Evolutionary conservation across 2,888 invertebrate genomes (phyloP), one percentile per base, ranked within the genome.

Genomic region (Antitype chi): DNA sequence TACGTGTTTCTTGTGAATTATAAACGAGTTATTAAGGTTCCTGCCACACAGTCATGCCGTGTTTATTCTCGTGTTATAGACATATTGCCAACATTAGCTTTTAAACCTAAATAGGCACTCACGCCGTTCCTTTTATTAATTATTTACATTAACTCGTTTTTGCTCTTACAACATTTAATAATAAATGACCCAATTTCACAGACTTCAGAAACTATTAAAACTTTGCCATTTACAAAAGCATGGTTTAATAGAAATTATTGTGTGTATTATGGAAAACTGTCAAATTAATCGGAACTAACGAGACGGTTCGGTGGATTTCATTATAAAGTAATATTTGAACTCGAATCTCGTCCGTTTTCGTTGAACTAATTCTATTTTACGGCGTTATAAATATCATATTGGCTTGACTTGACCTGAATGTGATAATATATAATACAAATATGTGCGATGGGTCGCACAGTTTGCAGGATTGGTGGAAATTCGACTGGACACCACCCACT

Each of bases 1-100:
- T 69, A 70, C 64, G 71, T 78, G 73, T 76, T 83, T 74, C 73
- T 87, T 85, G 78, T 84, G 57, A 86, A 86, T 78, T 80, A 81
- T 76, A 74, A 80, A 84, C 53, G 38, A 85, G 80, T 86, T 86
- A 75, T 67, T 74, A 76, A 20, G 52, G 49, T 70, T 63, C 20
- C 25, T 25, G 49, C 47, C 70, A 70, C 47, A 66, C 64, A 68
- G 74, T 57, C 62, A 71, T 60, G 15, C 52, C 25, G 13, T 70
- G 49, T 70, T 74, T 74, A 62, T 69, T 74, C 63, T 57, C 23
- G 23, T 73, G 38, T 28, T 76, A 59, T 38, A 64, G 52, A 71
- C 38, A 70, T 62, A 82, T 60, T 77, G 55, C n/a, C 28, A 32
- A 74, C 55, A 20, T 70, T 32, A 52, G 63, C 68, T 76, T 25